Base-by-base conservation (phyloP, 2,888 invertebrate genomes). In the Trachelus troglodyta region DNA sequence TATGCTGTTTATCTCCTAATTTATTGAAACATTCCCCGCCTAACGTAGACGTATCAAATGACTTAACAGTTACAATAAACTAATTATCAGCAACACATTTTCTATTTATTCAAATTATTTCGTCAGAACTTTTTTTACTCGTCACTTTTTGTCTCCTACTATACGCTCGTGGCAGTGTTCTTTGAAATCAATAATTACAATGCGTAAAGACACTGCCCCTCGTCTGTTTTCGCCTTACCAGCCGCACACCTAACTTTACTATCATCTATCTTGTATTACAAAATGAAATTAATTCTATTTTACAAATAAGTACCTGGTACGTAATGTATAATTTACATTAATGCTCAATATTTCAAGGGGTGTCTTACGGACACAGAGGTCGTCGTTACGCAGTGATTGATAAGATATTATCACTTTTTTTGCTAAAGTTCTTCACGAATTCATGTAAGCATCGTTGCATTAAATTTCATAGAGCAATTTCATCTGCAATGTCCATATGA, bases 191-290 rank as follows among this genome's bases (percentile, higher is more conserved):
- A 83, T 80, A 79, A 80, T 80, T 82, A 81, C 69, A 78, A 79
- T 76, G 79, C 74, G 35, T 75, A 81, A 85, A 87, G 85, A 84
- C 86, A 86, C 86, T 83, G 85, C 86, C 85, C 81, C 76, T 82
- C 81, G 76, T 73, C 75, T 37, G 56, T n/a, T 77, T 76, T 69
- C 71, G 56, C 73, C 73, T 77, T 69, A 40, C 40, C 69, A 75
- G 73, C 77, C 37, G 15, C 76, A 37, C 71, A 73, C 69, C 56
- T 9, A 56, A 71, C 12, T 71, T 71, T 15, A 35, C 71, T 71
- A 33, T 34, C 12, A 71, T 31, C 34, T 56, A 56, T 23, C 56
- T 56, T 56, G 56, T 56, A 56, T 71, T 71, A 71, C 71, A 71
- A 71, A 34, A 15, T 12, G 31, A 71, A 71, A 71, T 34, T 71